Conservation (phyloP, 2,113 vertebrate genomes). For the Pygoscelis antarcticus region DNA sequence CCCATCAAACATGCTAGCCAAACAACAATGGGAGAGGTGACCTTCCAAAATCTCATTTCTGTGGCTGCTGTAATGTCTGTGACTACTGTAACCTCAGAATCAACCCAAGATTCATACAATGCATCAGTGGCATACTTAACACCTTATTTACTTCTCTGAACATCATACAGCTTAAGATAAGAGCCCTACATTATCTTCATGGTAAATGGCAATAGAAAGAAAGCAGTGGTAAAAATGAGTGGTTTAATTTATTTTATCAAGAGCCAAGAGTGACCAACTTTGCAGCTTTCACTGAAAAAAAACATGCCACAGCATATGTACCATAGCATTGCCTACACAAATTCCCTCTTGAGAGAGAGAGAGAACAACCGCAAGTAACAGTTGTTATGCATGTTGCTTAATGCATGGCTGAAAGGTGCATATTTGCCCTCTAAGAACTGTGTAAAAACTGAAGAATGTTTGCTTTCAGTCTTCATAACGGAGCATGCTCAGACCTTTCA, state of each 20-base stretch:
- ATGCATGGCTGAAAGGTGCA: background rate
- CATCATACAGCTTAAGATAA: background rate
- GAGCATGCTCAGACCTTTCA: background rate
- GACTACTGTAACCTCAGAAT: background rate
- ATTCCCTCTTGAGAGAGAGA: background rate
- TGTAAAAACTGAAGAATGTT: background rate
- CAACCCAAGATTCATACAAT: background rate
- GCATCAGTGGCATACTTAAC: background rate
- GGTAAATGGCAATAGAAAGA: background rate
- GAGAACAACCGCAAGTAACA: background rate
- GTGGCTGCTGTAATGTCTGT: background rate
- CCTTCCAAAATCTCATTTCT: background rate
- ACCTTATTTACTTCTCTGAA: background rate
- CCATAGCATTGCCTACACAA: background rate
- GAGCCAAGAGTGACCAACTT: background rate
- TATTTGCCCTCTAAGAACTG: accelerated
- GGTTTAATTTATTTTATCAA: background rate
- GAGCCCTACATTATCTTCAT: background rate
- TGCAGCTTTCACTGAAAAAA: background rate
- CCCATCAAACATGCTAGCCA: background rate
- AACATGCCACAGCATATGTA: background rate
- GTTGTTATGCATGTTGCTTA: background rate
- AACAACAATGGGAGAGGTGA: background rate
- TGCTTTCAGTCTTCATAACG: background rate
- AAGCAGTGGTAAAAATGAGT: background rate